These are phyloP conservation scores for Tapirus indicus DNA, from an alignment of 2,797 vertebrate genomes.

Conservation along the genomic window DNA sequence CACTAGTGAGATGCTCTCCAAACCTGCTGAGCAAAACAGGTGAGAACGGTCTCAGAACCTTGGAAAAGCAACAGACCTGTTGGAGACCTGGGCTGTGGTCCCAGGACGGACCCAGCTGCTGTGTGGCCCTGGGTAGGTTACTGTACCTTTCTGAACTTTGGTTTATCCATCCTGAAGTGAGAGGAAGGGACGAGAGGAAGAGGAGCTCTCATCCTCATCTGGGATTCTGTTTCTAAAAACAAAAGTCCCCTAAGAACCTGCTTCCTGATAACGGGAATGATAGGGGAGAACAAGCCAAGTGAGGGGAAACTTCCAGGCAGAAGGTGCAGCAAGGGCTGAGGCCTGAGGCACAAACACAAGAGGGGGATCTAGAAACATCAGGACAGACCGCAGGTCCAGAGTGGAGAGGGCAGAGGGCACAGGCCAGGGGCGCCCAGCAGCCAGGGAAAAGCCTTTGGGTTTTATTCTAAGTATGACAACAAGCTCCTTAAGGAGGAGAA, in stretches of 20 bases:
- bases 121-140: neutral
- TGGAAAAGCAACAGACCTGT: neutral
- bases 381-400: neutral
- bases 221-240: neutral
- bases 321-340: rapidly evolving
- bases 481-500: neutral
- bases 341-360: neutral
- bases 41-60: neutral
- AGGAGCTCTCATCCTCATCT: neutral
- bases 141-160: neutral
- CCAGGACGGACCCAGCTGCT: neutral
- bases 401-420: too few relatives aligned
- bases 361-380: neutral
- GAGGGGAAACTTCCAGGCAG: neutral
- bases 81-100: neutral
- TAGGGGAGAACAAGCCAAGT: rapidly evolving
- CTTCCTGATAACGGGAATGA: neutral
- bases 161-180: neutral
- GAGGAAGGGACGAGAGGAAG: neutral
- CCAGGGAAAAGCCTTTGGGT: rapidly evolving
- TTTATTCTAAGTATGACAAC: neutral
- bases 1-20: neutral
- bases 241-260: neutral
- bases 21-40: conserved; percentile 8
- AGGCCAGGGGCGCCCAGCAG: neutral